These are phyloP conservation scores for Podabrus alpinus DNA, from an alignment of 2,888 invertebrate genomes.

Conservation along the genomic window DNA sequence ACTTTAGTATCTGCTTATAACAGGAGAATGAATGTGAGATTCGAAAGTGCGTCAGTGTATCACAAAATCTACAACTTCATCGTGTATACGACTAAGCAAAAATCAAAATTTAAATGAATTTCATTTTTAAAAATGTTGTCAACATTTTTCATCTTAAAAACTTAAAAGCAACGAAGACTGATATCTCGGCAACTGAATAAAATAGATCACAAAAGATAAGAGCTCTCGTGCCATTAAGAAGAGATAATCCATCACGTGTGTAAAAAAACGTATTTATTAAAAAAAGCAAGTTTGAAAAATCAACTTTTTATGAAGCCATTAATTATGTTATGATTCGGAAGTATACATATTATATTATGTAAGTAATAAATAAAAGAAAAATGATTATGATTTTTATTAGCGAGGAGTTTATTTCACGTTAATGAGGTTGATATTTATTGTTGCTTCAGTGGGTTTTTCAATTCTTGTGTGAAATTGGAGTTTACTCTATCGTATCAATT, in stretches of 20 bases:
- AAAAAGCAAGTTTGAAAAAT: background rate
- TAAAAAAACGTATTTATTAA: background rate
- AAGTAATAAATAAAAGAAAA: background rate
- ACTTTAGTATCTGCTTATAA: background rate
- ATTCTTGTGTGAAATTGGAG: too few species aligned
- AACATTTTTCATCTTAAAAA: background rate
- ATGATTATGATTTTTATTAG: background rate
- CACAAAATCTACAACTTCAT: too few species aligned
- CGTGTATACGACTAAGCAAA: background rate
- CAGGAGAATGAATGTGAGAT: background rate
- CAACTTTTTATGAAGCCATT: background rate
- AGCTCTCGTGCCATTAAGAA: background rate
- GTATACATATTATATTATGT: background rate
- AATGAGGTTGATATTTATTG: background rate
- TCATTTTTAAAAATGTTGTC: background rate
- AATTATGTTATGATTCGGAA: background rate
- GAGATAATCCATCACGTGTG: background rate
- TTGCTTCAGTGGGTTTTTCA: too few species aligned
- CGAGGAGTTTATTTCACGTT: background rate
- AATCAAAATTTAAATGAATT: background rate
- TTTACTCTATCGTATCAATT: too few species aligned
- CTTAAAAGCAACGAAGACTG: background rate
- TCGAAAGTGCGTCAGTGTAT: background rate
- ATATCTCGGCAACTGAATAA: background rate
- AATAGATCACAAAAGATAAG: background rate